phyloP scores from a whole-genome alignment of 2,888 invertebrate genomes.

The Lepidochrysops patricia region DNA sequence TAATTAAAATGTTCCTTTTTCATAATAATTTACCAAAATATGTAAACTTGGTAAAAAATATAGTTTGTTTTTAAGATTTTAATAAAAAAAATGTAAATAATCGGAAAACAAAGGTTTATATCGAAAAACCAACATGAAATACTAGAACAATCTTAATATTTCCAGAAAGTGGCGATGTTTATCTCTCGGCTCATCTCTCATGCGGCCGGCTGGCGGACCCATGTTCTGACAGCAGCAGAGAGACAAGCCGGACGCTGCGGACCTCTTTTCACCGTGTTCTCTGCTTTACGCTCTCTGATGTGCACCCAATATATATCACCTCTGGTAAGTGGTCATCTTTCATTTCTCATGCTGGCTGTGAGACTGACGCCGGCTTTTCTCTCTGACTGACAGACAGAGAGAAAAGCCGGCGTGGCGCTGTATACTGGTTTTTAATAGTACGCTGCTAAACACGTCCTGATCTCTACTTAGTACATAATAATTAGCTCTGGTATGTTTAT shows the following conservation, averaged over 20 bases:
- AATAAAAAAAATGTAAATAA: too few relatives aligned
- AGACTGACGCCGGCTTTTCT: too few relatives aligned
- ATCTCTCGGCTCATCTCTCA: constrained; percentile 77
- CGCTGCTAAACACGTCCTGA: too few relatives aligned
- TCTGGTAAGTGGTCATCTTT: constrained; percentile 61
- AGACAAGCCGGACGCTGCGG: constrained; percentile 80
- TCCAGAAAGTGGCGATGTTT: constrained; percentile 74
- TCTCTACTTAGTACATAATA: too few relatives aligned
- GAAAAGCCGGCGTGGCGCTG: not conserved
- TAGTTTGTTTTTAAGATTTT: too few relatives aligned
- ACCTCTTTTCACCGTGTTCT: constrained; percentile 81
- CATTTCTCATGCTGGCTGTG: not conserved
- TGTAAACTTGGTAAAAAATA: not conserved
- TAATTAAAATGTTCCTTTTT: not conserved
- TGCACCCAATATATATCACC: constrained; percentile 79
- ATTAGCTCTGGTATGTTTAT: too few relatives aligned
- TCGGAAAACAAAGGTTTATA: too few relatives aligned
- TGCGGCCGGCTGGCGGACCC: constrained; percentile 79
- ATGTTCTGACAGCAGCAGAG: constrained; percentile 77
- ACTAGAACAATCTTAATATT: not conserved
- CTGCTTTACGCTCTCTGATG: constrained; percentile 76
- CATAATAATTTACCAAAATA: not conserved
- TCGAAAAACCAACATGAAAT: too few relatives aligned
- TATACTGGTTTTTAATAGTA: too few relatives aligned
- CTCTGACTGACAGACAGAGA: too few relatives aligned